phyloP scores from a whole-genome alignment of 1,140 invertebrate genomes.

The Cephus cinctus region DNA sequence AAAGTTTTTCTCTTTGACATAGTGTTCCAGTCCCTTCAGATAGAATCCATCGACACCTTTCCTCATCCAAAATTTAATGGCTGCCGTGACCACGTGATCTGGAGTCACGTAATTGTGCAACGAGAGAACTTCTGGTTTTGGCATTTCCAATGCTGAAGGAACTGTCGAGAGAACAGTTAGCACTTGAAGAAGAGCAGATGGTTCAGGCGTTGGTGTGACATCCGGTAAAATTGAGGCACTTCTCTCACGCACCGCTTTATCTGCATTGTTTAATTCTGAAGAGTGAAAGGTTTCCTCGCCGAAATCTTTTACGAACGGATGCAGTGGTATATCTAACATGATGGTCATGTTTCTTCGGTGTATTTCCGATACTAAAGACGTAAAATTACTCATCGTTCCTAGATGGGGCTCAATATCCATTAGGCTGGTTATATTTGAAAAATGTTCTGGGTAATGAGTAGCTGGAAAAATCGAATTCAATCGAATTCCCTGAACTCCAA shows the following conservation, averaged over 20 bases:
- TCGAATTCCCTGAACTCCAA: slow-evolving; percentile 68
- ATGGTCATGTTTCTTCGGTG: slow-evolving; percentile 70
- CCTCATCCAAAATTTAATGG: slow-evolving; percentile 65
- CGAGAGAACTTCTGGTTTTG: slow-evolving; percentile 11
- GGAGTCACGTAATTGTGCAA: slow-evolving; percentile 16
- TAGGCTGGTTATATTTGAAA: slow-evolving; percentile 64
- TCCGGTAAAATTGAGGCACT: slow-evolving; percentile 3
- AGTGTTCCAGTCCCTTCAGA: slow-evolving; percentile 65
- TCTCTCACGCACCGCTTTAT: slow-evolving; percentile 17
- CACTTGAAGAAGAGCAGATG: too few species aligned
- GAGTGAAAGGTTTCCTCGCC: slow-evolving; percentile 15
- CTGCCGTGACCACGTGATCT: slow-evolving; percentile 51
- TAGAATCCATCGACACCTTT: slow-evolving; percentile 79
- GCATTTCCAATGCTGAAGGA: too few species aligned
- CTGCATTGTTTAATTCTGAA: slow-evolving; percentile 11
- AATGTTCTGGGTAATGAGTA: slow-evolving; percentile 69
- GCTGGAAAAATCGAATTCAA: slow-evolving; percentile 75
- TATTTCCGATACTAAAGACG: slow-evolving; percentile 59
- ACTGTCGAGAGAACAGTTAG: too few species aligned
- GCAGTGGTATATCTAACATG: slow-evolving; percentile 73
- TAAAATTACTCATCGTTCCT: slow-evolving; percentile 67
- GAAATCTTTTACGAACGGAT: slow-evolving; percentile 57
- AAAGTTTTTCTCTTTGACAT: slow-evolving; percentile 50
- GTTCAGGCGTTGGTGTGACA: too few species aligned
- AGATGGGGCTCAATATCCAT: slow-evolving; percentile 63